Evolutionary conservation across 92 coral and sea anemone genomes (phyloP), one percentile per base, ranked within the genome.

Genomic region (Heteractis magnifica): DNA sequence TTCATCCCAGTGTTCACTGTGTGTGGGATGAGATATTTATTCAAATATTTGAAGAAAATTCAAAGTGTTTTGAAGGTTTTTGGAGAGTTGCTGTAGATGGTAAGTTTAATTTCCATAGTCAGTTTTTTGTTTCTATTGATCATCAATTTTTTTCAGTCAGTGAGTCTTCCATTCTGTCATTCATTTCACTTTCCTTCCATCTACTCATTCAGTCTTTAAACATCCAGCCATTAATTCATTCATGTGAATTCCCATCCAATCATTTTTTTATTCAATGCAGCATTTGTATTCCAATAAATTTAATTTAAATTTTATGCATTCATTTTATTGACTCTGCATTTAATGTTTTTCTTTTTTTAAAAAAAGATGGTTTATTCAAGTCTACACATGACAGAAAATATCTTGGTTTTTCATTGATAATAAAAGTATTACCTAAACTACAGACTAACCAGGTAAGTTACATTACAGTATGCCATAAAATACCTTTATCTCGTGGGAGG

Each of bases 31-130:
- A 97, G 73, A 82, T 97, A 20, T 75, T 94, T 74, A 56, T 80
- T 16, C 81, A 90, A 49, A 64, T 89, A 75, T 77, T 77, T 41
- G 84, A 84, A 72, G 88, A 93, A 26, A 68, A 90, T 15, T 79
- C 81, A 49, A 58, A 89, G 56, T 94, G 94, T 85, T 87, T 96
- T 84, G 76, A 86, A 70, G 79, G 79, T 56, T 96, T 96, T 83
- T 96, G 99, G 99, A 90, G 59, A 51, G 89, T 86, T 41, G 92
- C 93, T 12, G 89, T 96, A 8, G 98, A 96, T 90, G 94, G 99
- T 96, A 77, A 60, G 79, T 70, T 62, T 14, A 34, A 34, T 18
- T 12, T 58, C 71, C 10, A 14, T 9, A 16, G 74, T 68, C 18
- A 16, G 10, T n/a, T 68, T 68, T 0, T 53, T 2, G 10, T 12